phyloP scores from a whole-genome alignment of 2,113 vertebrate species.

The Elephas maximus region DNA sequence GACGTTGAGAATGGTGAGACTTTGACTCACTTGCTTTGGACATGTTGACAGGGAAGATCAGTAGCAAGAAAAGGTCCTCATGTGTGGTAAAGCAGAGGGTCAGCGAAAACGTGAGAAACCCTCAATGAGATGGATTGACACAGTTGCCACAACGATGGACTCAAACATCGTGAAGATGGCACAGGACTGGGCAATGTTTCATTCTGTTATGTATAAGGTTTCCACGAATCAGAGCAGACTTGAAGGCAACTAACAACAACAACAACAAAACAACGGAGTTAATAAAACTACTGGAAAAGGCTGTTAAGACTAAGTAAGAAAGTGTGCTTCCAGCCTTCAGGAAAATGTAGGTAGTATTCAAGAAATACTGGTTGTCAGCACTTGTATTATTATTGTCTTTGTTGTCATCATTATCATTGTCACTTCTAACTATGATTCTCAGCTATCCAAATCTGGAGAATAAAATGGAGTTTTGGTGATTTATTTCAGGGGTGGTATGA shows the following conservation, averaged over 20 bases:
- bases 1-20: not conserved
- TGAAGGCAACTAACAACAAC: not conserved
- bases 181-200: not conserved
- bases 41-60: not conserved
- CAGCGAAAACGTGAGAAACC: not conserved
- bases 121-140: not conserved
- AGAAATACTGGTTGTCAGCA: not conserved
- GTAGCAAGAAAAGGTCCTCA: not conserved
- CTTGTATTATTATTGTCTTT: not conserved
- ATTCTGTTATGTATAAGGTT: not conserved
- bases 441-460: not conserved
- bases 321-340: not conserved
- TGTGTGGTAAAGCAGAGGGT: not conserved
- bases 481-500: not conserved
- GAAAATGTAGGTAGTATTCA: not conserved
- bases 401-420: not conserved
- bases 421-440: not conserved
- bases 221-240: not conserved
- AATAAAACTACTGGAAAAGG: not conserved
- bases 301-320: constrained; percentile 15
- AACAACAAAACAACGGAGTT: not conserved
- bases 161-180: not conserved
- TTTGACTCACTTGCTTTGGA: not conserved
- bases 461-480: not conserved
- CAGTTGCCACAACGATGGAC: not conserved